Evolutionary conservation across 2,113 vertebrate genomes (phyloP), one percentile per base, ranked within the genome.

Genomic region (Ictalurus punctatus): DNA sequence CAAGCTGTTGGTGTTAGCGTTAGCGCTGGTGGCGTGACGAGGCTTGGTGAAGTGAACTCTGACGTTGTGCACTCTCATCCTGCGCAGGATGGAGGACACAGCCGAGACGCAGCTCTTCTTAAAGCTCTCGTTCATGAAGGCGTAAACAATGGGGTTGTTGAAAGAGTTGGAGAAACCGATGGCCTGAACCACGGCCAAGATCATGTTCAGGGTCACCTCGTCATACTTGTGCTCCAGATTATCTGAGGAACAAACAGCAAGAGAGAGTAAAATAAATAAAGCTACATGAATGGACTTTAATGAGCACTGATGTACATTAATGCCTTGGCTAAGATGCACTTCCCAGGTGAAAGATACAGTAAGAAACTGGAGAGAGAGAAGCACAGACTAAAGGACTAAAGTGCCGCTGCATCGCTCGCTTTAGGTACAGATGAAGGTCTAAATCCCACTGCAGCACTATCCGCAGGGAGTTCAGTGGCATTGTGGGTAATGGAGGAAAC

Each of bases 121-220:
- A 92, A 97, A 97, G 93, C 95, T 96, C 88, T 96, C 96, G 48
- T 96, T 97, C 96, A 96, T 96, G 93, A 97, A 96, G 34, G 96
- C 96, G 19, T 97, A 97, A 30, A 97, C 94, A 4, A 97, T 95
- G 7, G 96, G 96, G 79, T 97, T 96, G 93, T 97, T 96, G 91
- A 97, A 96, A 87, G 96, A 96, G 94, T 97, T 96, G 91, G 94
- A 97, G 92, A 97, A 97, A 6, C 96, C 96, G 0, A 97, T 93
- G 85, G 96, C 96, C 93, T 96, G 96, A 9, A 96, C 96, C 0
- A 96, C 90, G 40, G 96, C 96, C 6, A 96, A 87, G 86, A 96
- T 95, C 92, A 94, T 96, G 93, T 93, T 96, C 4, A 96, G 65
- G 0, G 96, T 96, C 58, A 96, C 95, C 0, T 95, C 96, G 10